Evolutionary conservation across 2,113 vertebrate genomes (phyloP).

Genomic region (Gnathonemus longibarbis): DNA sequence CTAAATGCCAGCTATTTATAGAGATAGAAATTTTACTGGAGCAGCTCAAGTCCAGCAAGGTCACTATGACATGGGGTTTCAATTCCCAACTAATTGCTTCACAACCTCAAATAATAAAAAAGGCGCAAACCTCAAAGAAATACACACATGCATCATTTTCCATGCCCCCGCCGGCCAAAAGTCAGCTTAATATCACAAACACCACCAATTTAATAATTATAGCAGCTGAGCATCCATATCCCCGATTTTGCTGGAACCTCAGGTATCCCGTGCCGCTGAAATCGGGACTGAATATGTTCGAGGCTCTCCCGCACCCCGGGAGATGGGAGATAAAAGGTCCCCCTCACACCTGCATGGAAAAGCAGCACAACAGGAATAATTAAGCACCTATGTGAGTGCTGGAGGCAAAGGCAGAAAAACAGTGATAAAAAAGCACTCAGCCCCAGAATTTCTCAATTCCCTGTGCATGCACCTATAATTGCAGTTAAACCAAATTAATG

Average conservation of each 20-base stretch:
- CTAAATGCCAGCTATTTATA: neutral
- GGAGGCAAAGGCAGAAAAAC: neutral
- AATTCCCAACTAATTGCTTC: neutral
- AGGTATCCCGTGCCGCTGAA: neutral
- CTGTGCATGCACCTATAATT: slow-evolving; percentile 9
- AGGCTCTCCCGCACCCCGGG: neutral
- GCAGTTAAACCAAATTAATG: slow-evolving; percentile 17
- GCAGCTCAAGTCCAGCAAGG: neutral
- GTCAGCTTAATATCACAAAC: neutral
- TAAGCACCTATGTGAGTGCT: neutral
- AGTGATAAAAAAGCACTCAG: neutral
- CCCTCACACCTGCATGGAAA: neutral
- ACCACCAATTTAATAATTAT: neutral
- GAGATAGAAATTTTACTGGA: neutral
- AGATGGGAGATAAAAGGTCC: neutral
- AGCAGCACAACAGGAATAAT: neutral
- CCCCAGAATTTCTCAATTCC: slow-evolving; percentile 5
- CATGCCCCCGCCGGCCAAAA: neutral
- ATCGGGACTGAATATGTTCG: neutral
- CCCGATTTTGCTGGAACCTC: neutral
- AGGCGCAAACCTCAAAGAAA: neutral
- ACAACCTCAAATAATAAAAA: neutral
- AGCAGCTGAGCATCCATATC: neutral
- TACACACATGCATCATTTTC: neutral
- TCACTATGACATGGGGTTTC: neutral